Evolutionary conservation across 2,797 vertebrate genomes (phyloP), one percentile per base, ranked within the genome.

Genomic region (Enteromius viviparus): DNA sequence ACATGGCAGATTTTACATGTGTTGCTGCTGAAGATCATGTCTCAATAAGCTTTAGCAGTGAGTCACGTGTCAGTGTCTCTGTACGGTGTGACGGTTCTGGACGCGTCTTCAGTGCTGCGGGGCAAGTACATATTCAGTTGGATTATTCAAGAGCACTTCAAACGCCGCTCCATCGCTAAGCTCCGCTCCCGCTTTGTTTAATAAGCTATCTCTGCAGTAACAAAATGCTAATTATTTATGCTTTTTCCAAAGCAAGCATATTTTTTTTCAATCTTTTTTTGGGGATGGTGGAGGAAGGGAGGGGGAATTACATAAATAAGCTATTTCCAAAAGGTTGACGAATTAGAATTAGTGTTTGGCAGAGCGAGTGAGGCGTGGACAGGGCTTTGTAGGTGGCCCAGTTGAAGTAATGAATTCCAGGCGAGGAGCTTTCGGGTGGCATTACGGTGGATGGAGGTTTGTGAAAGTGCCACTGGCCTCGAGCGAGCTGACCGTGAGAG

Each of bases 211-310:
- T 45, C 42, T 62, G 49, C 29, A 47, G 76, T 76, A 87, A 88
- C 85, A 81, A 81, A 85, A 89, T 85, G 66, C 79, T 85, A 84
- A 88, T 87, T 85, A 83, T 85, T 89, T 87, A 81, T 76, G 84
- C 85, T 85, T 74, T 79, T 85, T 72, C 68, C 53, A 87, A 86
- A 89, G 81, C 81, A 76, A 69, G 69, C 75, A 81, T 77, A 69
- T 32, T 80, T 86, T 75, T 81, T 68, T 74, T n/a, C 9, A 6
- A 17, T 32, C 3, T 58, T 53, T 34, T 53, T 80, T 42, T 1
- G 37, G 37, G 37, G 37, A 70, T 75, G 69, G n/a, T 26, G 10
- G 64, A 26, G 26, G 62, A 55, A 65, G 69, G 42, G 49, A 10
- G 42, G 64, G 40, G 45, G 23, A 80, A 68, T 85, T 86, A 76